Base-by-base conservation (phyloP, 2,113 vertebrate species). In the Eolophus roseicapilla region DNA sequence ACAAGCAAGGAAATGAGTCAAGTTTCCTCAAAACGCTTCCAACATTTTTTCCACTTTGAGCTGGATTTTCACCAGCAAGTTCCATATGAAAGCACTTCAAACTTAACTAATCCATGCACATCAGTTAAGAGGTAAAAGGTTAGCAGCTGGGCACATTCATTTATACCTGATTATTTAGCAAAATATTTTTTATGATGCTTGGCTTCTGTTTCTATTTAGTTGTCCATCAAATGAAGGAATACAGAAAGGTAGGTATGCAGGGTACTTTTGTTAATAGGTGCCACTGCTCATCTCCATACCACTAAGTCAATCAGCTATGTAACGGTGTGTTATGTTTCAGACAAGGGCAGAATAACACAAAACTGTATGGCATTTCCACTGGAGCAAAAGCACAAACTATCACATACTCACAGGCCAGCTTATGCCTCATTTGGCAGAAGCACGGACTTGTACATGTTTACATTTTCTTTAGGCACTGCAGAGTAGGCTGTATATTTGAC, bases 21-120 rank as follows among this genome's bases (percentile, higher is more conserved):
- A 37, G 20, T 94, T 96, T 96, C 74, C 69, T 95, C 88, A 76
- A 73, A 96, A 92, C 55, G 60, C 79, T 94, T 82, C 73, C 82
- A 97, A 80, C 8, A 10, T 69, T 63, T 95, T 79, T 73, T 79
- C 68, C 25, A 53, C 74, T 86, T 76, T 90, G 86, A 92, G 64
- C 0, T 93, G 78, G 65, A 95, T 78, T 93, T 80, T 94, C 71
- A 93, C 59, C 71, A 93, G 65, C 27, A 67, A 89, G 29, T 91
- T 94, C 59, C 33, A 15, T 76, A 80, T 37, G 81, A 81, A 31
- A 87, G 43, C 19, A 90, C 25, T 84, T 93, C 41, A 43, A 1
- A 41, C 65, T 60, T 71, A 83, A 81, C 41, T 50, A 86, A 90
- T 33, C 41, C 24, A 19, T 7, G 13, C 6, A 31, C 0, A 1